Evolutionary conservation across 2,888 invertebrate species (phyloP), one percentile per base, ranked within the genome.

Genomic region (Leucoma salicis): DNA sequence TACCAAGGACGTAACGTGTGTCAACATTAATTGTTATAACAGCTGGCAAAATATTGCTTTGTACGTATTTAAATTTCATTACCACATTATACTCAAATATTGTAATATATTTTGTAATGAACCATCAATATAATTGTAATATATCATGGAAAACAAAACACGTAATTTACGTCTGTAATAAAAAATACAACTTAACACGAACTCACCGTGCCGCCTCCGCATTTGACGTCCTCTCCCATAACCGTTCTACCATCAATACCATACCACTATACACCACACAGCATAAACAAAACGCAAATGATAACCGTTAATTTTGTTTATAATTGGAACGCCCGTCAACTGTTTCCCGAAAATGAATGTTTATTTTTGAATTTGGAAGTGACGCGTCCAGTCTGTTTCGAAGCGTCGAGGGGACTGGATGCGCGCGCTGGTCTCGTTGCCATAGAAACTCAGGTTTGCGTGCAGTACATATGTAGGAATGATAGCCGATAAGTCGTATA

Each of bases 401-500:
- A 42, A 50, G 76, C 62, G 71, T 61, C 56, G 69, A 61, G 49
- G 56, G 49, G 68, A 87, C 87, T 87, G 83, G 77, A 14, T 86
- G 88, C 87, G 88, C 88, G 87, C 87, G 87, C 85, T 78, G 75
- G 49, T 44, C 48, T 12, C 57, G 85, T 87, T 67, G 41, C 68
- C 74, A 83, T 84, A 71, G 71, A 50, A 58, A 86, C 82, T 52
- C 39, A 90, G 78, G 60, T 59, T 57, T 38, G 49, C 52, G 49
- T 63, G 49, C 57, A 37, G 25, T 47, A 52, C 49, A 48, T 53
- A 52, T 47, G 31, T 46, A 33, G 48, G 42, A 42, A 42, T 46
- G 56, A 63, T 45, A 53, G 41, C 29, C 8, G 21, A 21, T 37
- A 36, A 50, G 28, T 38, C 14, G 29, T 11, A 41, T 55, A 4